Evolutionary conservation across 2,888 invertebrate species (phyloP), one percentile per base, ranked within the genome.

Genomic region (Bugulina stolonifera): DNA sequence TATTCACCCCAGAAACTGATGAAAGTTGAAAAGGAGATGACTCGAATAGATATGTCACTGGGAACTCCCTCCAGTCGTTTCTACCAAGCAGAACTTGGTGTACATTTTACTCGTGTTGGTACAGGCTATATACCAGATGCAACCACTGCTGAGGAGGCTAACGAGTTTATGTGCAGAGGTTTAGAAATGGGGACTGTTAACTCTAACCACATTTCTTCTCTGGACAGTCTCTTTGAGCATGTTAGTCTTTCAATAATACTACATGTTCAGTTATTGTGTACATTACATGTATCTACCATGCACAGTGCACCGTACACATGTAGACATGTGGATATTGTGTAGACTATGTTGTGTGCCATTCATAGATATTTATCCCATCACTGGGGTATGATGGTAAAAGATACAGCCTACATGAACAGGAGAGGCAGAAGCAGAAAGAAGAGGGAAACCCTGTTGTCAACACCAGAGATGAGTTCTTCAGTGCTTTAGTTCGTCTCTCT

Each of bases 141-240:
- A 2, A 64, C 64, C 32, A 64, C 29, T 32, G 10, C 64, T 34
- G 64, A 64, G n/a, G 64, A 64, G 27, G 64, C 64, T 27, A 64
- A 64, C n/a, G 14, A 3, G 3, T 64, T 64, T n/a, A 64, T 64
- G 64, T 64, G 64, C n/a, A 64, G 27, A 64, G 64, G 64, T 25
- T 27, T 64, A 32, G 29, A 64, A 32, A 64, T 64, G 64, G 64
- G 29, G 18, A 64, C 64, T 32, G 29, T 25, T 32, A 14, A 27
- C 32, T 10, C 2, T 29, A 64, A 64, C 32, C 10, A 64, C 34
- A 64, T 64, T 10, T 14, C 29, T 32, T 3, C 29, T 64, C n/a
- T 64, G 18, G 64, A 64, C 27, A 29, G 5, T 10, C 34, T 64
- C 5, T 32, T 64, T 2, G 64, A 64, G 32, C 64, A 64, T 22